Base-by-base conservation (phyloP, 2,113 vertebrate genomes). In the Electrona antarctica region DNA sequence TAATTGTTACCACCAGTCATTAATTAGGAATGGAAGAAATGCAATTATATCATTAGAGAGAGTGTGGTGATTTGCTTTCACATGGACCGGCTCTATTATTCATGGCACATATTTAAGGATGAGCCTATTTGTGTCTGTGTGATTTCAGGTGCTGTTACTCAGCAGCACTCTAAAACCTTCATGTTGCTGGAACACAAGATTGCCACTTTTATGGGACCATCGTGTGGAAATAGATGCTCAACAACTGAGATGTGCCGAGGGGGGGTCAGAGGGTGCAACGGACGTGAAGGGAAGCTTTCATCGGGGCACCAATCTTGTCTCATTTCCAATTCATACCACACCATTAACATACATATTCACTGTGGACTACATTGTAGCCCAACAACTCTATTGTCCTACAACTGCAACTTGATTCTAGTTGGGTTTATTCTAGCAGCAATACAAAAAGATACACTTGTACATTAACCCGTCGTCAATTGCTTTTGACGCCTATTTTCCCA, bases 81-180 rank as follows among this genome's bases (percentile, higher is more conserved):
- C 62, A 77, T 64, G 73, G 66, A 15, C 64, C 49, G 28, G 59
- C 72, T 67, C 69, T 52, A 85, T 83, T 81, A 77, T 78, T 86
- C 57, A 83, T 79, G 68, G 49, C 1, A 58, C 55, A n/a, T 77
- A 78, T 83, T 86, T 82, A 82, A 77, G 67, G 71, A 71, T 5
- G 69, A 72, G 76, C 61, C 78, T 76, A 87, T 87, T 90, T 87
- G 77, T 11, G 80, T 83, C 76, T 79, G 60, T 86, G 76, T 84
- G 82, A 87, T 89, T 86, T 85, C 61, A 67, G 68, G 62, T 75
- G 85, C 79, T 59, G 75, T 80, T 85, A 83, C 46, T 70, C 79
- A 72, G 63, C 73, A 80, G 63, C 73, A 80, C 61, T 68, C 74
- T 85, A 69, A 87, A 89, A 82, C 83, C 81, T 85, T 87, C 73